Evolutionary conservation across 23 tunicate species (phyloP).

Genomic region (Trididemnum nubilum): DNA sequence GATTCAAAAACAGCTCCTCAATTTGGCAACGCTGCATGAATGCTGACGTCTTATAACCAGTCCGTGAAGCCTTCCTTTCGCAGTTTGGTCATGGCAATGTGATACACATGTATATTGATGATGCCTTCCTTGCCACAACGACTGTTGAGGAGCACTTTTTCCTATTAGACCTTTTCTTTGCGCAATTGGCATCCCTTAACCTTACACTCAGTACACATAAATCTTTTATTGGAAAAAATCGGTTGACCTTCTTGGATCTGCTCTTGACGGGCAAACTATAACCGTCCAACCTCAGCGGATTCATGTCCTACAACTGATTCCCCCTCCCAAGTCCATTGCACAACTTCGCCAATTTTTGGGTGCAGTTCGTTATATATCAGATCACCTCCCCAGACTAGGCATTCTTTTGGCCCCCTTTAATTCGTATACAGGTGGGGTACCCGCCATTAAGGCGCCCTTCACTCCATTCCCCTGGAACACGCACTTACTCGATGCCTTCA

Average conservation of each 20-base stretch:
- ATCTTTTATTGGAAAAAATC: neutral
- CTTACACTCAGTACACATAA: neutral
- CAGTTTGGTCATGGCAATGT: neutral
- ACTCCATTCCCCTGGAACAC: neutral
- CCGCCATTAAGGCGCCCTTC: neutral
- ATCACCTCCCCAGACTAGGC: neutral
- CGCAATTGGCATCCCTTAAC: neutral
- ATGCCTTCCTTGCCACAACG: neutral
- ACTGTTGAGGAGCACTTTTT: neutral
- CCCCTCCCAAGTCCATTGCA: neutral
- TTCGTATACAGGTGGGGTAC: neutral
- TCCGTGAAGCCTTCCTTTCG: neutral
- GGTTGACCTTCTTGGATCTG: neutral
- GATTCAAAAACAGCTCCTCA: neutral
- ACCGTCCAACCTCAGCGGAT: neutral
- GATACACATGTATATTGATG: neutral
- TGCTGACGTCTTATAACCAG: neutral
- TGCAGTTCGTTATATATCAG: neutral
- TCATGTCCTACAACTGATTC: neutral
- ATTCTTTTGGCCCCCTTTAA: neutral
- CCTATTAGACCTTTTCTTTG: neutral
- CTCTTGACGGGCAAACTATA: neutral
- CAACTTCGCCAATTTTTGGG: neutral
- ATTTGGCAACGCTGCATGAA: neutral
- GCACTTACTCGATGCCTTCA: neutral